Conservation (phyloP, 2,113 vertebrate species). For the Poeciliopsis turrubarensis region DNA sequence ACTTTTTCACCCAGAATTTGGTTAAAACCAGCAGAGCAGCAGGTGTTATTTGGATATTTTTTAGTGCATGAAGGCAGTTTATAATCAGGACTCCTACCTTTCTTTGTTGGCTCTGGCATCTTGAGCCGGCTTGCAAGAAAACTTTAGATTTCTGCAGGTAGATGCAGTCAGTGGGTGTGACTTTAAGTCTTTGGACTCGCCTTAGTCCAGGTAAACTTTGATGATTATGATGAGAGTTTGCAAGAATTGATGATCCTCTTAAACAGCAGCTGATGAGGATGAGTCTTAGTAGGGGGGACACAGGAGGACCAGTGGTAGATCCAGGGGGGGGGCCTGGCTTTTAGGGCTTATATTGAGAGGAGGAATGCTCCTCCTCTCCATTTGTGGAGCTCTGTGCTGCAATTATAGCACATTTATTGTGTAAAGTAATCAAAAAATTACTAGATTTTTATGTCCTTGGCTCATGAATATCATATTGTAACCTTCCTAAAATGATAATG, state of each 20-base stretch:
- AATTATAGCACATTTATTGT: conserved; percentile 22
- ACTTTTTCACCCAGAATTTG: background rate
- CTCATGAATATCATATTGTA: background rate
- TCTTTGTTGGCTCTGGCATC: conserved; percentile 85
- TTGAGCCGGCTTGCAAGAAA: conserved; percentile 72
- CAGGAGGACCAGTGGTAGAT: conserved; percentile 69
- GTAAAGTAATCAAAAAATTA: background rate
- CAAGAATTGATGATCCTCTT: conserved; percentile 45
- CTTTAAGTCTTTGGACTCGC: conserved; percentile 30
- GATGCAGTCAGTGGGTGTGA: conserved; percentile 40
- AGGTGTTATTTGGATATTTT: background rate
- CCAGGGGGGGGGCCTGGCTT: conserved; percentile 65
- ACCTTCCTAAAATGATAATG: background rate
- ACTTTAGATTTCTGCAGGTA: conserved; percentile 40
- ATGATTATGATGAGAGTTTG: conserved; percentile 2
- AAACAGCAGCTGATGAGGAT: conserved; percentile 58
- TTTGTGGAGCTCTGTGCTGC: conserved; percentile 25
- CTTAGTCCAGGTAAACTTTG: conserved; percentile 49
- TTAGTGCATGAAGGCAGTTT: conserved; percentile 12
- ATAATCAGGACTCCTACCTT: conserved; percentile 72
- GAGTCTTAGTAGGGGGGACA: conserved; percentile 61
- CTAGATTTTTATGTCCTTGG: background rate
- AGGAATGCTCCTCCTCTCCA: conserved; percentile 74
- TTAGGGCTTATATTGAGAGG: conserved; percentile 77
- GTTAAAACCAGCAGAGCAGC: conserved; percentile 1